Conservation (phyloP, 2,888 invertebrate genomes). For the Philopedon plagiatum region DNA sequence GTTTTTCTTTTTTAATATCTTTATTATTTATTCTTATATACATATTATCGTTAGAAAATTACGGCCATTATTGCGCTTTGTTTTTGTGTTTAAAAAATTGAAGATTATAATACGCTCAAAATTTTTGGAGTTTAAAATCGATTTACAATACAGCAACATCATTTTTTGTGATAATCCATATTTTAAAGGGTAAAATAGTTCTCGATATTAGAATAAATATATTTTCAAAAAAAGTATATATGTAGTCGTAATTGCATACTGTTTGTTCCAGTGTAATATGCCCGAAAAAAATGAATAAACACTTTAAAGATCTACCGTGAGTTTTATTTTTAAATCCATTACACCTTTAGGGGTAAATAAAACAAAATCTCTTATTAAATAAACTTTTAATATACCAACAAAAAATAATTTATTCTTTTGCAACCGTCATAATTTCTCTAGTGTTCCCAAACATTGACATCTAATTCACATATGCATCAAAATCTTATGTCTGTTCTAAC, state of each 20-base stretch:
- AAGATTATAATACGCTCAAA: no score
- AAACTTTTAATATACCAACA: conserved; percentile 17
- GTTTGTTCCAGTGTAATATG: not conserved
- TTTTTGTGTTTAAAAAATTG: no score
- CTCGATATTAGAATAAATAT: no score
- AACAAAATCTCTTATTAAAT: conserved; percentile 6
- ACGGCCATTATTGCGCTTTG: no score
- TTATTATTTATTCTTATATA: no score
- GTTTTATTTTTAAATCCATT: not conserved
- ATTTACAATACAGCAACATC: no score
- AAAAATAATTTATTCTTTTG: conserved; percentile 14
- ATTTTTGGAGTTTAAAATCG: no score
- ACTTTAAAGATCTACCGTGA: not conserved
- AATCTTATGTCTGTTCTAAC: conserved; percentile 4
- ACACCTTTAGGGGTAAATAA: not conserved
- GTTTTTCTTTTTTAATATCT: no score
- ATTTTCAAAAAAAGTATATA: not conserved
- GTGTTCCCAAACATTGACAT: conserved; percentile 21
- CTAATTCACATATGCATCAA: not conserved
- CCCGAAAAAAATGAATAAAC: not conserved
- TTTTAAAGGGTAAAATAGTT: no score
- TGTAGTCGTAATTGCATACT: not conserved
- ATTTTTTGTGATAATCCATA: no score
- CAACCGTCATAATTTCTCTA: conserved; percentile 17
- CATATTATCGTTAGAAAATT: no score